Evolutionary conservation across 1,140 invertebrate species (phyloP).

Genomic region (Yoshiicerus persimilis): DNA sequence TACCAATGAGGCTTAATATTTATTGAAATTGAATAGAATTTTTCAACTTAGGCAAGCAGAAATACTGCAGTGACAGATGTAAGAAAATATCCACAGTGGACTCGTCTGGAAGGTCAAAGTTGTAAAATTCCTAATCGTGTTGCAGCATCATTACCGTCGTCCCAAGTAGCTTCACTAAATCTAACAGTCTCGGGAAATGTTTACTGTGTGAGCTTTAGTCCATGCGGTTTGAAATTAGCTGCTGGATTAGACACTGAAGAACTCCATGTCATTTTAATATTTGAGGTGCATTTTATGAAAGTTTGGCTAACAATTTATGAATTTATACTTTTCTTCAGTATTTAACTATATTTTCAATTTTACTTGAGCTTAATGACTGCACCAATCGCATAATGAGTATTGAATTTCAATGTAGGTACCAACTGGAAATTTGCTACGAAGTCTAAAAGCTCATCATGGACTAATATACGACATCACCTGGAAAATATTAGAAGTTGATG

Average conservation of each 20-base stretch:
- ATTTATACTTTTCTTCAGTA: no score
- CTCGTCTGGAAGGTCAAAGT: slow-evolving; percentile 60
- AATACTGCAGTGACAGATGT: background rate
- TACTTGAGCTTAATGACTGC: no score
- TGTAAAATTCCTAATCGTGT: slow-evolving; percentile 65
- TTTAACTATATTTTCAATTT: background rate
- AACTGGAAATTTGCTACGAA: slow-evolving; percentile 34
- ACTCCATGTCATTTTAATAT: slow-evolving; percentile 55
- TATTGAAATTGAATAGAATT: background rate
- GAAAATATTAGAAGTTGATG: slow-evolving; percentile 50
- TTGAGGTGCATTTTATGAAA: slow-evolving; percentile 54
- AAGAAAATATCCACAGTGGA: slow-evolving; percentile 56
- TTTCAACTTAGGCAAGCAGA: background rate
- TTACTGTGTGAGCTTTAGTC: slow-evolving; percentile 56
- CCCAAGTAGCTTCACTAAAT: slow-evolving; percentile 57
- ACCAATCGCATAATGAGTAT: no score
- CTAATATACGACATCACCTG: slow-evolving; percentile 66
- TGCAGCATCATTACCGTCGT: slow-evolving; percentile 53
- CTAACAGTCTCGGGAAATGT: slow-evolving; percentile 43
- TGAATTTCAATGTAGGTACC: slow-evolving; percentile 32
- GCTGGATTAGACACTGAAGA: slow-evolving; percentile 59
- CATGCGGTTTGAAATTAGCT: slow-evolving; percentile 60
- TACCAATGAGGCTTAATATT: no score
- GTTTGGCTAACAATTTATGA: no score
- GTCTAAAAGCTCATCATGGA: slow-evolving; percentile 59